Evolutionary conservation across 2,888 invertebrate species (phyloP).

Genomic region (Tubiluchus corallicola): DNA sequence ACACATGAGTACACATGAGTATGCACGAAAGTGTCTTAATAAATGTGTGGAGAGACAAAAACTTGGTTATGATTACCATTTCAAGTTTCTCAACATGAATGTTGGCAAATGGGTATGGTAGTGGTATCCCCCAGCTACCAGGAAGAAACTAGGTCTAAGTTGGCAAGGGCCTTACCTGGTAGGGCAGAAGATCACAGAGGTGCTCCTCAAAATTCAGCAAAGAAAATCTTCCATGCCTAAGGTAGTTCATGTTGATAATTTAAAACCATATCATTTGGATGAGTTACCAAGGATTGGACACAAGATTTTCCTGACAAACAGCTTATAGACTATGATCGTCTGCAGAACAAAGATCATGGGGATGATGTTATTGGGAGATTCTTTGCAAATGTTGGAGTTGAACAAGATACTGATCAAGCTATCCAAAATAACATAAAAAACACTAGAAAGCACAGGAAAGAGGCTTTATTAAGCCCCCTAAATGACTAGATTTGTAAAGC

Average conservation of each 20-base stretch:
- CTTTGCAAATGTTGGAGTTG: too few species aligned
- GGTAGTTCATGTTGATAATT: slow-evolving; percentile 1
- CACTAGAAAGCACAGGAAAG: too few species aligned
- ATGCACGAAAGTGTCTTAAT: neutral
- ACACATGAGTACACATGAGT: too few species aligned
- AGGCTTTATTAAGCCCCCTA: too few species aligned
- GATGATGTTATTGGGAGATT: too few species aligned
- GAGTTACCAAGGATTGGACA: neutral
- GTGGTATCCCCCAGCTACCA: slow-evolving; percentile 5
- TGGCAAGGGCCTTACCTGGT: neutral
- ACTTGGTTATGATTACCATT: neutral
- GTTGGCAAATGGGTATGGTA: neutral
- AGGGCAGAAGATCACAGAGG: neutral
- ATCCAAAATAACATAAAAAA: too few species aligned
- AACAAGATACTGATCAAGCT: too few species aligned
- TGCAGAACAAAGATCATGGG: too few species aligned
- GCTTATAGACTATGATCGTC: too few species aligned
- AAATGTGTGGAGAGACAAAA: neutral
- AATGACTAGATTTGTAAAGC: too few species aligned
- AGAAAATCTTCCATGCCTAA: neutral
- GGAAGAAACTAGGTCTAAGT: slow-evolving; percentile 5
- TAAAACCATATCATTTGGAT: neutral
- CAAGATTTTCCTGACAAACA: too few species aligned
- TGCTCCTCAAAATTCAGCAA: neutral
- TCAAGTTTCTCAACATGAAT: neutral